phyloP scores from a whole-genome alignment of 2,113 vertebrate genomes.

The Coturnix japonica region DNA sequence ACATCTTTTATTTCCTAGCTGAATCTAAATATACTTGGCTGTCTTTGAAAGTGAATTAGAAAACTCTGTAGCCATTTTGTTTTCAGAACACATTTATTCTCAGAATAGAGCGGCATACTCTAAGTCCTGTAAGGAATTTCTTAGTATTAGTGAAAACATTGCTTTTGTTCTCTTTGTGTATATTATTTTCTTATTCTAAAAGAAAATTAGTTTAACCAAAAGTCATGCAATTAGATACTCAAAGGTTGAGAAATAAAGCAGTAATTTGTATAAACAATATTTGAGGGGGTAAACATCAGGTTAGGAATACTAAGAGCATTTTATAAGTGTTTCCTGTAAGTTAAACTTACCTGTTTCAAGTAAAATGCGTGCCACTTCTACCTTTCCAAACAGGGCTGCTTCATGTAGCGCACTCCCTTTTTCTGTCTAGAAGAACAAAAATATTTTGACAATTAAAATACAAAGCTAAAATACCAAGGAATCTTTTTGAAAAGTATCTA shows the following conservation, averaged over 20 bases:
- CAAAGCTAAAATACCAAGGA: background rate
- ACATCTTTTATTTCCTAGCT: background rate
- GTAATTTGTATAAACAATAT: background rate
- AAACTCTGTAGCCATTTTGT: slow-evolving; percentile 2
- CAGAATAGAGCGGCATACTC: background rate
- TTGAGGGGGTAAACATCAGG: background rate
- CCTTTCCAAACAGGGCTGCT: slow-evolving; percentile 94
- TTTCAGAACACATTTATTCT: slow-evolving; percentile 9
- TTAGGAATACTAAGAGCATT: background rate
- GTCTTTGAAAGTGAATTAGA: background rate
- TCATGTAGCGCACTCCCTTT: slow-evolving; percentile 97
- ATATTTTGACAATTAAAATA: slow-evolving; percentile 20
- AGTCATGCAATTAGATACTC: background rate
- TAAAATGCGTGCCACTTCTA: slow-evolving; percentile 93
- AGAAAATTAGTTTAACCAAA: background rate
- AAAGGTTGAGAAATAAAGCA: background rate
- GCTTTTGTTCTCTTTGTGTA: background rate
- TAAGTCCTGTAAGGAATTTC: slow-evolving; percentile 20
- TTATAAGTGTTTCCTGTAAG: background rate
- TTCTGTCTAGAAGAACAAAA: slow-evolving; percentile 86
- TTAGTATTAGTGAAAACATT: background rate
- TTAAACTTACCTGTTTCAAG: slow-evolving; percentile 90
- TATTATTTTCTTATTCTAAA: slow-evolving; percentile 19
- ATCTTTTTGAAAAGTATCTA: background rate
- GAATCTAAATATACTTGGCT: background rate